phyloP scores from a whole-genome alignment of 1,140 invertebrate species.

The Megalonaias nervosa region DNA sequence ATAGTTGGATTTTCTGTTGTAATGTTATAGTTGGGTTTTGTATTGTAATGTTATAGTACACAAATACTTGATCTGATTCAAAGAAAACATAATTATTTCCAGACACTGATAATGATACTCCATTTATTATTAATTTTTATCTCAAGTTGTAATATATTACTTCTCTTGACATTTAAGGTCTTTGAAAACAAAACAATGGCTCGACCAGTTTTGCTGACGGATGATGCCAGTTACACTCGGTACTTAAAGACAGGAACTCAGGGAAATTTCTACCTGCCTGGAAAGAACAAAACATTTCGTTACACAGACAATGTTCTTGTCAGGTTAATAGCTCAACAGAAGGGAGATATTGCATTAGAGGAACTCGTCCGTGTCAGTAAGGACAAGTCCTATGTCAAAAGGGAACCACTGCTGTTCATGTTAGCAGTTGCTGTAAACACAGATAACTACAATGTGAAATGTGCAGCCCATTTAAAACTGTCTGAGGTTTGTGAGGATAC shows the following conservation, averaged over 20 bases:
- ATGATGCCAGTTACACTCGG: background rate
- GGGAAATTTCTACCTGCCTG: constrained; percentile 28
- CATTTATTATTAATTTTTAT: too few relatives aligned
- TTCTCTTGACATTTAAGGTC: too few relatives aligned
- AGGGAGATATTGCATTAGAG: constrained; percentile 35
- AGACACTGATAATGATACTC: too few relatives aligned
- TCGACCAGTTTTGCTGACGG: too few relatives aligned
- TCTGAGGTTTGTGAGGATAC: constrained; percentile 74
- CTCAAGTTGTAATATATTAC: too few relatives aligned
- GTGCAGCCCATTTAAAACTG: constrained; percentile 73
- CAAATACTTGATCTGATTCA: too few relatives aligned
- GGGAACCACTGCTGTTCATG: constrained; percentile 76
- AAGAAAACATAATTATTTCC: too few relatives aligned
- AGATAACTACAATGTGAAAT: constrained; percentile 70
- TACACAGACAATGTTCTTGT: constrained; percentile 17
- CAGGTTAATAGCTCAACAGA: constrained; percentile 23
- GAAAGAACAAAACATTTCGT: constrained; percentile 33
- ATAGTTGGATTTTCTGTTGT: too few relatives aligned
- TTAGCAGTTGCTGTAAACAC: constrained; percentile 73
- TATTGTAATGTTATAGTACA: too few relatives aligned
- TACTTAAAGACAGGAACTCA: constrained; percentile 31
- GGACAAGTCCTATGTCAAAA: constrained; percentile 55
- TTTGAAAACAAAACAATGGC: too few relatives aligned
- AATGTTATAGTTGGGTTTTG: too few relatives aligned
- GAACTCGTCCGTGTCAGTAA: constrained; percentile 33